Conservation (phyloP, 2,113 vertebrate genomes). For the Okapia johnstoni region DNA sequence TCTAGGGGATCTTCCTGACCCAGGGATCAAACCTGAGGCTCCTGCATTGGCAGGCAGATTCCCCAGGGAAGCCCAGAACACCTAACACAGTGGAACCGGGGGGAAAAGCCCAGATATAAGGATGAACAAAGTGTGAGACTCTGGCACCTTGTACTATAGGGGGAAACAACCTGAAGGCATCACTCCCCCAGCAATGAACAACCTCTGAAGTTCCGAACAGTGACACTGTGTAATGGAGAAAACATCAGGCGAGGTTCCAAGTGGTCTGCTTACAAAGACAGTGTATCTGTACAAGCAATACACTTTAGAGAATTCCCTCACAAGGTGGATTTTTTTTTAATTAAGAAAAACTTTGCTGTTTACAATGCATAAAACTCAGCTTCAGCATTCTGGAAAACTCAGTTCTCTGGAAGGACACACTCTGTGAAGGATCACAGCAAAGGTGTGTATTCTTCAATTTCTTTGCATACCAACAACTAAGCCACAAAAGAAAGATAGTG, state of each 20-base stretch:
- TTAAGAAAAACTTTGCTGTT: neutral
- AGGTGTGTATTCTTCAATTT: neutral
- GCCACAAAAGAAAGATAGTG: neutral
- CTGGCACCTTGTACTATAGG: too few species aligned
- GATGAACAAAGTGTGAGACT: neutral
- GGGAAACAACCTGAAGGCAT: neutral
- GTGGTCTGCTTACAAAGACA: neutral
- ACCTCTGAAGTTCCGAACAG: neutral
- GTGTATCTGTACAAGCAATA: neutral
- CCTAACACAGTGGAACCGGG: neutral
- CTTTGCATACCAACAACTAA: neutral
- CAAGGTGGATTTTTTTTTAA: neutral
- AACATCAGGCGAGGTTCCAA: neutral
- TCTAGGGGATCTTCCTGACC: neutral
- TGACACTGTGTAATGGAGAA: neutral
- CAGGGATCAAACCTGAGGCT: neutral
- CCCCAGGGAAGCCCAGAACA: neutral
- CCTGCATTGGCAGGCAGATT: neutral
- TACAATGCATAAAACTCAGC: neutral
- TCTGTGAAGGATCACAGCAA: neutral
- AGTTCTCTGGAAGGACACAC: neutral
- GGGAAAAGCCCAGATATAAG: neutral
- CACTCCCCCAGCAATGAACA: neutral
- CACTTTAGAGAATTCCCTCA: conserved; percentile 18
- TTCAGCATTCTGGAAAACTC: conserved; percentile 1